Conservation (phyloP, 2,888 invertebrate genomes). For the Muscina levida region DNA sequence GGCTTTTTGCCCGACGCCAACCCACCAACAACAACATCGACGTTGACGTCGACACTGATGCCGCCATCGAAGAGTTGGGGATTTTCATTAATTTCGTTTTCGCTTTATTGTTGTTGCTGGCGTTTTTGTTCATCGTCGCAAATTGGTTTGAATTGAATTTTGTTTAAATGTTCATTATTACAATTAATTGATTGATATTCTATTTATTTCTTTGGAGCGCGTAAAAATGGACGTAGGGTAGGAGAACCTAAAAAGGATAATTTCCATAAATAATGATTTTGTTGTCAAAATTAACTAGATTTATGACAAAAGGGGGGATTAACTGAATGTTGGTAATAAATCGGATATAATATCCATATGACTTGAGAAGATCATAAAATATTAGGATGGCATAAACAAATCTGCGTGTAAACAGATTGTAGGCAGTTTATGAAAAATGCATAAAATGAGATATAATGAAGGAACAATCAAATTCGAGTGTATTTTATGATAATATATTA, state of each 20-base stretch:
- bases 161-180: slow-evolving; percentile 63
- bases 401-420: too few relatives aligned
- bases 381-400: too few relatives aligned
- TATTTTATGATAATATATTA: too few relatives aligned
- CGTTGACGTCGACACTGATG: neutral
- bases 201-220: slow-evolving; percentile 26
- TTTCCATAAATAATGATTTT: too few relatives aligned
- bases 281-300: too few relatives aligned
- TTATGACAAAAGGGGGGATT: too few relatives aligned
- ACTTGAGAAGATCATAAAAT: too few relatives aligned
- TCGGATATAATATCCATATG: too few relatives aligned
- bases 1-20: slow-evolving; percentile 46
- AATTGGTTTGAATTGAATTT: slow-evolving; percentile 66
- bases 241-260: neutral
- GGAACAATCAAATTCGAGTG: too few relatives aligned
- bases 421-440: too few relatives aligned
- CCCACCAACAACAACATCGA: neutral
- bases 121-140: slow-evolving; percentile 33
- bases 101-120: slow-evolving; percentile 12
- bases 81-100: slow-evolving; percentile 54
- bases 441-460: too few relatives aligned
- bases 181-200: slow-evolving; percentile 48
- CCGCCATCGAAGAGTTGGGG: slow-evolving; percentile 19
- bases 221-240: too few relatives aligned
- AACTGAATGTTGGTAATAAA: neutral